Evolutionary conservation across 1,140 invertebrate genomes (phyloP), one percentile per base, ranked within the genome.

Genomic region (Drosophila aff.): DNA sequence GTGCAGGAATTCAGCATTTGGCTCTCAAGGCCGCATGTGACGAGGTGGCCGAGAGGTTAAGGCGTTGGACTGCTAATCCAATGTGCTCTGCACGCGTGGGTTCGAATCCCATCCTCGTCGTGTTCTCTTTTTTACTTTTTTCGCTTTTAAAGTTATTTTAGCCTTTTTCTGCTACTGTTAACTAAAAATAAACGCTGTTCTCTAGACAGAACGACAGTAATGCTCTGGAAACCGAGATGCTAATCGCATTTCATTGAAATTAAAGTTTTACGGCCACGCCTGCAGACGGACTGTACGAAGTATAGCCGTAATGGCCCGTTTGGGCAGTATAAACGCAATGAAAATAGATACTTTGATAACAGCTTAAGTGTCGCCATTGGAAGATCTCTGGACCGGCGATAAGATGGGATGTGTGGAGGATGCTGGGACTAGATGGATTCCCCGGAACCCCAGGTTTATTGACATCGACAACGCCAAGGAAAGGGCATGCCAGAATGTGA

Each of bases 21-120:
- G 53, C 46, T 40, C 38, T 26, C 75, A 60, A 49, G 65, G 74
- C n/a, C 49, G 55, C 75, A 78, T 61, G 15, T 65, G 96, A 96
- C 96, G 96, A 96, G 96, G 96, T 96, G 96, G 96, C 96, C 96
- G 96, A 96, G 96, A 96, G 96, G 96, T 96, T 96, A 96, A 96
- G 96, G 96, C 96, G 96, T 96, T 96, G 96, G 96, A 96, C 96
- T 96, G 96, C 96, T 96, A 96, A 95, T 94, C 94, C 94, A 94
- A 94, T 94, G 94, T 94, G 94, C 94, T 94, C 94, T 94, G 94
- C 96, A 96, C 96, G 96, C 96, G 96, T 96, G 96, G 96, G 96
- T 96, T 96, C 96, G 96, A 96, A 96, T 96, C 96, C 96, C 96
- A 96, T 96, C 96, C 96, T 96, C 96, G 96, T 96, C 96, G 96